Percentiles rank a stretch among this genome's conserved stretches.
Conservation (phyloP, 1,140 invertebrate genomes). For the Caenorhabditis tropicalis region DNA sequence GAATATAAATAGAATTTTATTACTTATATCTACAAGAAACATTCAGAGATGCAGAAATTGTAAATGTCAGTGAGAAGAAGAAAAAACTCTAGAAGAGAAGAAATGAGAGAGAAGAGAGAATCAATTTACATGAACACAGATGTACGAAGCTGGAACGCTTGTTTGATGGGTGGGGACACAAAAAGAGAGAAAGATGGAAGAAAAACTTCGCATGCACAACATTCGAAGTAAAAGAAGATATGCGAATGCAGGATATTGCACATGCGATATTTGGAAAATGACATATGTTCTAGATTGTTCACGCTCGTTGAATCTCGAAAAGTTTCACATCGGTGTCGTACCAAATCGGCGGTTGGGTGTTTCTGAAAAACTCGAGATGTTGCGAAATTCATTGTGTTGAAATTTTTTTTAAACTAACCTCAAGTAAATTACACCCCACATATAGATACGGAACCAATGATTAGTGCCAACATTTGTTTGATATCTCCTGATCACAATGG, state of each 20-base stretch:
- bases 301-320: slow-evolving; percentile 86
- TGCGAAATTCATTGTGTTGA: slow-evolving; percentile 51
- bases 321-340: slow-evolving; percentile 98
- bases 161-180: not conserved
- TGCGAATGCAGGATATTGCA: slow-evolving; percentile 5
- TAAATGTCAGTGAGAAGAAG: not conserved
- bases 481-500: slow-evolving; percentile 97
- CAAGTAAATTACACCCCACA: slow-evolving; percentile 99
- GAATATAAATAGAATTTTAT: slow-evolving; percentile 11
- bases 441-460: slow-evolving; percentile 98
- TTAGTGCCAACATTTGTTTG: slow-evolving; percentile 97
- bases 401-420: slow-evolving; percentile 75
- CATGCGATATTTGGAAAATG: slow-evolving; percentile 28
- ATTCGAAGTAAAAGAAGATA: slow-evolving; percentile 14
- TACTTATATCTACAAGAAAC: not conserved
- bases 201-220: not conserved
- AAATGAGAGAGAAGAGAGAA: not conserved
- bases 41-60: not conserved
- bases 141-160: slow-evolving; percentile 29
- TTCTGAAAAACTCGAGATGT: slow-evolving; percentile 77
- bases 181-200: not conserved
- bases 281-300: slow-evolving; percentile 46
- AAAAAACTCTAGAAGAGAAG: not conserved
- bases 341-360: slow-evolving; percentile 98
- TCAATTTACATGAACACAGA: slow-evolving; percentile 39